A percentile compares a stretch with the other conserved stretches of the same genome.
Evolutionary conservation across 2,797 vertebrate species (phyloP).

Genomic region (Parauchenoglanis ngamensis): DNA sequence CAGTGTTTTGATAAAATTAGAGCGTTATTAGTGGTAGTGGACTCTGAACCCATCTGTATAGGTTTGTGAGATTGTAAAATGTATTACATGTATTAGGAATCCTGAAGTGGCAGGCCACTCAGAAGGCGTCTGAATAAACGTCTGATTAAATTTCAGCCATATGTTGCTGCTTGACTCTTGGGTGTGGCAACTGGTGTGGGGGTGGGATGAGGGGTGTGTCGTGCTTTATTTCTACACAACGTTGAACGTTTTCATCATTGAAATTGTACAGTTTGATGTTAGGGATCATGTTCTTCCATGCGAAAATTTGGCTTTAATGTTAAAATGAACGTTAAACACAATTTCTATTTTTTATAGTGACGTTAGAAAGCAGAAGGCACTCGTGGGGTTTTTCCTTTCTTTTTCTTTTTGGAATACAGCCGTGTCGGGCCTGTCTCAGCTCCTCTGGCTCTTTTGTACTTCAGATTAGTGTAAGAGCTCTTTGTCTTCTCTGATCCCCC

Average conservation of each 20-base stretch:
- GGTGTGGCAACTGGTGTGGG: background rate
- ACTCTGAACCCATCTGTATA: background rate
- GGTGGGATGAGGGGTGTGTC: background rate
- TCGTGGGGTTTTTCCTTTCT: background rate
- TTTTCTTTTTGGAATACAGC: background rate
- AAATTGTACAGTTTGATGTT: background rate
- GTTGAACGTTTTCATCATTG: background rate
- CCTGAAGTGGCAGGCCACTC: constrained; percentile 14
- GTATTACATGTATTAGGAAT: background rate
- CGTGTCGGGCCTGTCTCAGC: constrained; percentile 48
- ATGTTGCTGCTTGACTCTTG: constrained; percentile 25
- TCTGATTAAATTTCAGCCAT: constrained; percentile 41
- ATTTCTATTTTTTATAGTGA: background rate
- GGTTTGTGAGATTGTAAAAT: background rate
- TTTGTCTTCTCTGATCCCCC: constrained; percentile 67
- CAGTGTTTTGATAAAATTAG: background rate
- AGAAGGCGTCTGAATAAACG: background rate
- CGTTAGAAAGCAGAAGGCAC: background rate
- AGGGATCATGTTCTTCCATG: background rate
- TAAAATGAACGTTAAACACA: background rate
- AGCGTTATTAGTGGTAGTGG: background rate
- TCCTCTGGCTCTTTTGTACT: constrained; percentile 62
- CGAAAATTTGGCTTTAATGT: background rate
- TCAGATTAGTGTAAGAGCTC: constrained; percentile 68
- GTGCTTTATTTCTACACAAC: background rate